These are phyloP conservation scores for Scyliorhinus canicula DNA, from an alignment of 2,797 vertebrate species.

Conservation along the genomic window DNA sequence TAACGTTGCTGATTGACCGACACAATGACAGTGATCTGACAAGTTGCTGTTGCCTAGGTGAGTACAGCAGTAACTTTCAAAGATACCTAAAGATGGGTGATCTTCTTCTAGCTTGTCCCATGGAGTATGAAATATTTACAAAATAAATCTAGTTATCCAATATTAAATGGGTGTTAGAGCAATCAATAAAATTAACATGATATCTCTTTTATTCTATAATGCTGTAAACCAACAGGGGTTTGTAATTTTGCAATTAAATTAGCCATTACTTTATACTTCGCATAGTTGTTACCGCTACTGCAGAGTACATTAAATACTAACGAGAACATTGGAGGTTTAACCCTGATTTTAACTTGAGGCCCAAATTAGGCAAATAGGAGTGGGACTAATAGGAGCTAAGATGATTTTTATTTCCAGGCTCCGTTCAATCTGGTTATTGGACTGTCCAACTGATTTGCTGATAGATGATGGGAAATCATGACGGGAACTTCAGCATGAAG, in stretches of 20 bases:
- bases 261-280: background rate
- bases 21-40: background rate
- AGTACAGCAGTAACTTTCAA: background rate
- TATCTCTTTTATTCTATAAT: background rate
- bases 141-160: background rate
- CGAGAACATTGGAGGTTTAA: background rate
- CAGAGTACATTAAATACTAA: background rate
- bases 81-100: background rate
- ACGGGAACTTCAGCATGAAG: background rate
- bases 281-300: background rate
- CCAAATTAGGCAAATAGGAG: background rate
- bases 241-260: background rate
- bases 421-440: background rate
- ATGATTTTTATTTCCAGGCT: background rate
- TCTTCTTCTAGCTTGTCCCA: background rate
- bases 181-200: background rate
- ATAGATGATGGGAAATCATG: background rate
- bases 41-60: background rate
- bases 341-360: background rate
- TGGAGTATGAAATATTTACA: background rate
- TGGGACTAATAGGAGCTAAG: background rate
- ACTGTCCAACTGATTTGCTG: background rate
- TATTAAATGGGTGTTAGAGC: background rate
- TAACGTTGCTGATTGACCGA: background rate
- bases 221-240: background rate